Base-by-base conservation (phyloP, 2,113 vertebrate genomes). In the Syngnathus floridae region DNA sequence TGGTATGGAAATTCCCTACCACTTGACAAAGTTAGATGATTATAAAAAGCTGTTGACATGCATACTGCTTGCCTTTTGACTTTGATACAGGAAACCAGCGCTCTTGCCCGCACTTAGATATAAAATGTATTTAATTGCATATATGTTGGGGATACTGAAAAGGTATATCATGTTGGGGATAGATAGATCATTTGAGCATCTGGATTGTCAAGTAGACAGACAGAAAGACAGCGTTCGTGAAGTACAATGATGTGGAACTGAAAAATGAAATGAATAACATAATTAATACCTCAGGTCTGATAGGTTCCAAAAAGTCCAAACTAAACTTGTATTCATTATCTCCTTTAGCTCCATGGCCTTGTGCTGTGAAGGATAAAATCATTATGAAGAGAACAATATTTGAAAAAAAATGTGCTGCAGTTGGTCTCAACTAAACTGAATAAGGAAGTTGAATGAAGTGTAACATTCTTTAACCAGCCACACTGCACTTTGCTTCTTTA, bases 321-420 rank as follows among this genome's bases (percentile, higher is more conserved):
- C 90, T 91, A 88, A 99, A 99, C 79, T 92, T 84, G 9, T 99
- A 99, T 55, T 94, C 90, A 67, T 99, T 95, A 65, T 96, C 93
- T 69, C 97, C 97, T 91, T 98, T 98, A 56, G 97, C 97, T 71
- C 97, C 97, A 0, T 95, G 95, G 61, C 97, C 97, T 69, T 92
- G 93, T 64, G 93, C 96, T 99, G 65, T 73, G 71, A 49, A 38
- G 52, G n/a, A 64, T 14, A 64, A 37, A 4, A 64, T n/a, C 26
- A 36, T 61, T 43, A 45, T 9, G 13, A 21, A 7, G 9, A 4
- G 11, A 41, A 21, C 19, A 22, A 13, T 59, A 5, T 59, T 38
- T 59, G 5, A 59, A 10, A 10, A 31, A 37, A 10, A 21, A 3
- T 22, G 37, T 36, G 31, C 7, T 43, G n/a, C 6, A 13, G 19